A percentile compares a stretch with the other conserved stretches of the same genome.
phyloP scores from a whole-genome alignment of 2,797 vertebrate species.

The Gorsachius magnificus region DNA sequence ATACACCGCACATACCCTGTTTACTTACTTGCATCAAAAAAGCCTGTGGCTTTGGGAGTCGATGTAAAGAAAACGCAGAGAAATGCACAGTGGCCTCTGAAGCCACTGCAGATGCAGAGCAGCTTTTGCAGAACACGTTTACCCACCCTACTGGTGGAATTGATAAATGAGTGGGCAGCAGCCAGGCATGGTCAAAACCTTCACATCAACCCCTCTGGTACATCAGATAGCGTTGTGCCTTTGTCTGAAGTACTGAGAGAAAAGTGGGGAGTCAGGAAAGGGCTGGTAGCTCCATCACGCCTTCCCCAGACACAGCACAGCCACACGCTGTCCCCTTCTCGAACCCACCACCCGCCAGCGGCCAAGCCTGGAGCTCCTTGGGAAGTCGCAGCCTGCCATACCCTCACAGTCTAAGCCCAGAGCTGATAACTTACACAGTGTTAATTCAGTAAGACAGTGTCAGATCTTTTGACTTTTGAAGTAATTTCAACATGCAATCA shows the following conservation, averaged over 20 bases:
- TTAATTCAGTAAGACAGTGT: background rate
- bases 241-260: background rate
- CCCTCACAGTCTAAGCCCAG: background rate
- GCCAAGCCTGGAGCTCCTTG: background rate
- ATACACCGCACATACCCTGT: background rate
- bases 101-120: rapidly evolving
- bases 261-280: background rate
- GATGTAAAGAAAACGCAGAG: background rate
- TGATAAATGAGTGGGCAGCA: background rate
- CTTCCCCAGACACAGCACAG: background rate
- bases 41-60: background rate
- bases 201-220: background rate
- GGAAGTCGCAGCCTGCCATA: background rate
- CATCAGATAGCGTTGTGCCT: background rate
- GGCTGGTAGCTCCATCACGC: background rate
- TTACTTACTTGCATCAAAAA: background rate
- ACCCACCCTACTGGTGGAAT: background rate
- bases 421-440: background rate
- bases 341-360: rapidly evolving
- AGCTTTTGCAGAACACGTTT: background rate
- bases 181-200: background rate
- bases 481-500: background rate
- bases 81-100: background rate
- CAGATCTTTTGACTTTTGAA: background rate
- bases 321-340: background rate